Percentiles rank a stretch among this genome's conserved stretches.
phyloP scores from a whole-genome alignment of 2,113 vertebrate genomes.

The Notechis scutatus region DNA sequence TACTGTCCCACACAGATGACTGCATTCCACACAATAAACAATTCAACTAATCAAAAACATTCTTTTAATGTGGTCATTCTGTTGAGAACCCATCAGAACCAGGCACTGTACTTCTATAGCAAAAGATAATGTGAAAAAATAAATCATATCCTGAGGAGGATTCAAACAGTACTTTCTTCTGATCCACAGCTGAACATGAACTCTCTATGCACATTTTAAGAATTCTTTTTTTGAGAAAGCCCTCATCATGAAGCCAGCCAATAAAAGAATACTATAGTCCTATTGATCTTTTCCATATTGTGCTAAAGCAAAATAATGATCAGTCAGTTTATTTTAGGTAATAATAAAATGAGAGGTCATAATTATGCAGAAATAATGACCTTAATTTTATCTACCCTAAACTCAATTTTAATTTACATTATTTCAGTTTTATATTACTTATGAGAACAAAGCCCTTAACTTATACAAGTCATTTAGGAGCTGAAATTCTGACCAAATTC shows the following conservation, averaged over 20 bases:
- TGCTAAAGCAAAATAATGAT: neutral
- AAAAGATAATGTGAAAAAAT: constrained; percentile 20
- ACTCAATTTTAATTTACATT: constrained; percentile 8
- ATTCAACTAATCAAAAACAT: constrained; percentile 57
- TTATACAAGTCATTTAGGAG: neutral
- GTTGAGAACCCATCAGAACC: constrained; percentile 64
- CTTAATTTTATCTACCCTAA: neutral
- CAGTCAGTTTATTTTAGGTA: neutral
- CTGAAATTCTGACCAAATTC: neutral
- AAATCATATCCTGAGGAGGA: constrained; percentile 38
- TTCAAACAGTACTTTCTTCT: constrained; percentile 30
- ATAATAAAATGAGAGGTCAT: neutral
- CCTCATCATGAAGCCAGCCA: constrained; percentile 17
- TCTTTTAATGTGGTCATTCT: constrained; percentile 57
- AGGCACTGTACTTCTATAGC: constrained; percentile 50
- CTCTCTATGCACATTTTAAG: constrained; percentile 28
- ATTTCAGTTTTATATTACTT: constrained; percentile 9
- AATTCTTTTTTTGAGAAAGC: constrained; percentile 41
- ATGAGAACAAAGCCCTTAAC: neutral
- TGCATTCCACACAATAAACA: constrained; percentile 52
- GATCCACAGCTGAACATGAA: neutral
- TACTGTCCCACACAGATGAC: constrained; percentile 50
- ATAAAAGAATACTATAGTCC: neutral
- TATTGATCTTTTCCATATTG: constrained; percentile 10
- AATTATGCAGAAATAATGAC: neutral